Conservation (phyloP, 30 jellyfish, hydroid and myxozoan species). For the Aurelia aurita region DNA sequence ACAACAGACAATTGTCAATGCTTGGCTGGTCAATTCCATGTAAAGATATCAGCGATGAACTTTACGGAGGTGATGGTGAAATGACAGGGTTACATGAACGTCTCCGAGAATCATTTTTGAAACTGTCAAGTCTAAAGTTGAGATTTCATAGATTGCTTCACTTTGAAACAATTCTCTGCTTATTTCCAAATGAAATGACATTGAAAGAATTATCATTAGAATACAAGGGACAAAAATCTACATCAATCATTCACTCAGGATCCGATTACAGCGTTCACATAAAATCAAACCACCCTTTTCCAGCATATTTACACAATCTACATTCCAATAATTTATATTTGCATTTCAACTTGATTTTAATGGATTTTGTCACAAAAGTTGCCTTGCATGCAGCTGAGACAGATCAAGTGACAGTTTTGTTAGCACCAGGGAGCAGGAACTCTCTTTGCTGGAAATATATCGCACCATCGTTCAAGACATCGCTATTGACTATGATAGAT, state of each 20-base stretch:
- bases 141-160: slow-evolving; percentile 58
- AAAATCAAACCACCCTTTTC: slow-evolving; percentile 46
- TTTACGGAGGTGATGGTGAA: slow-evolving; percentile 28
- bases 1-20: slow-evolving; percentile 57
- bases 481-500: slow-evolving; percentile 63
- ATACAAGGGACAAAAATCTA: slow-evolving; percentile 64
- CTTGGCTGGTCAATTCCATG: slow-evolving; percentile 89
- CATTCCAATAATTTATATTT: slow-evolving; percentile 58
- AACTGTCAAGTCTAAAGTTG: slow-evolving; percentile 74
- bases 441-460: slow-evolving; percentile 82
- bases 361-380: slow-evolving; percentile 85
- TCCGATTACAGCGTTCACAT: slow-evolving; percentile 48
- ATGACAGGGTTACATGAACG: slow-evolving; percentile 49
- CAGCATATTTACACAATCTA: slow-evolving; percentile 34
- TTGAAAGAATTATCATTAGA: slow-evolving; percentile 76
- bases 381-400: slow-evolving; percentile 84
- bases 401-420: slow-evolving; percentile 53
- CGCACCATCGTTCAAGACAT: slow-evolving; percentile 64
- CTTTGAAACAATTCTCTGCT: slow-evolving; percentile 75
- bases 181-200: slow-evolving; percentile 58
- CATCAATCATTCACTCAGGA: slow-evolving; percentile 60
- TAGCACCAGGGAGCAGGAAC: slow-evolving; percentile 91
- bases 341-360: slow-evolving; percentile 75
- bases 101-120: slow-evolving; percentile 35
- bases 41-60: slow-evolving; percentile 20